These are phyloP conservation scores for Henricia sp. DNA, from an alignment of 53 echinoderm and acorn worm genomes.

Conservation along the genomic window DNA sequence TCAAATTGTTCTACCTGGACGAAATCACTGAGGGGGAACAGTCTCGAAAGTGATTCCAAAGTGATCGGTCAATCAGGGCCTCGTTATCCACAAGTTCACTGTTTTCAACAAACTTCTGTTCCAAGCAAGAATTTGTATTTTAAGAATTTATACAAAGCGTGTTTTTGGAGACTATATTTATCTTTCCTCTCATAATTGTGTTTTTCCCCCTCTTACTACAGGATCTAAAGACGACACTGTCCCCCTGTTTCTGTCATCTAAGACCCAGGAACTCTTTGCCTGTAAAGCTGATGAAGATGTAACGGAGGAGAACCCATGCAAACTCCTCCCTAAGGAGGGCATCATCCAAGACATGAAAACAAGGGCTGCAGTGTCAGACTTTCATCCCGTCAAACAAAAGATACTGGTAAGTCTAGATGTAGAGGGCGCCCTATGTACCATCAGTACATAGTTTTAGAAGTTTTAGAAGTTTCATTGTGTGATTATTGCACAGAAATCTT, in stretches of 20 bases:
- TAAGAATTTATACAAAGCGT: no score
- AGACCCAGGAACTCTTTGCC: constrained; percentile 89
- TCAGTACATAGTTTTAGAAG: no score
- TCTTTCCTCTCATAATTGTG: no score
- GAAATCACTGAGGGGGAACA: no score
- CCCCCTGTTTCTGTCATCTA: constrained; percentile 83
- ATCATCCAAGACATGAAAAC: constrained; percentile 92
- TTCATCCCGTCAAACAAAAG: constrained; percentile 85
- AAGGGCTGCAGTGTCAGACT: constrained; percentile 94
- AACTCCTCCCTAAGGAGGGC: constrained; percentile 81
- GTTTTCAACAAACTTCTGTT: no score
- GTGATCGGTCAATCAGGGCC: no score
- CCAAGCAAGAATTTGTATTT: no score
- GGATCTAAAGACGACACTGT: constrained; percentile 37
- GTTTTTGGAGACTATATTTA: no score
- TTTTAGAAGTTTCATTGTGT: no score
- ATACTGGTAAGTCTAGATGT: constrained; percentile 70
- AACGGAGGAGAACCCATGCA: constrained; percentile 81
- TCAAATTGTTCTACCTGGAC: no score
- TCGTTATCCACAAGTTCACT: no score
- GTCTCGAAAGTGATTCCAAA: no score
- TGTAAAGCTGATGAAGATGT: constrained; percentile 86
- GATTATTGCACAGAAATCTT: constrained; percentile 84
- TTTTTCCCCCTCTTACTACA: constrained; percentile 14
- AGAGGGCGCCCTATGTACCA: constrained; percentile 19